Evolutionary conservation across 2,888 invertebrate genomes (phyloP), one percentile per base, ranked within the genome.

Genomic region (Hirtodrosophila histrioides): DNA sequence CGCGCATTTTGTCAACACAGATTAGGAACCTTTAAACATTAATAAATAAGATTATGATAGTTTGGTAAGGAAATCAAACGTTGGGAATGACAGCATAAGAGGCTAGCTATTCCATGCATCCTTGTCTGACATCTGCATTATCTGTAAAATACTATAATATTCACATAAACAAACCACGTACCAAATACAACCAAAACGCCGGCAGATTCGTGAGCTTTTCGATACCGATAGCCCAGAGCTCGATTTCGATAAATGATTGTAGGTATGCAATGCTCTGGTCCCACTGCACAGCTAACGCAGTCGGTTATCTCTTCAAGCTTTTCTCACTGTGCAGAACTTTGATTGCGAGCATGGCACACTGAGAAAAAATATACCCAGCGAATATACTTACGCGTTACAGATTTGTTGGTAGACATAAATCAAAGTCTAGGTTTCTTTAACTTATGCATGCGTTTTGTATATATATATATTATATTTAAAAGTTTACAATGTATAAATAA

Each of bases 401-500:
- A 17, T 17, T 17, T 17, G 17, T 17, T 17, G 17, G 17, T 5
- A 27, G 27, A 8, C 31, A 31, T 39, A 29, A 66, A 41, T 31
- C 61, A 56, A 51, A 40, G 40, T 3, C 33, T 12, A 8, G 23
- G 1, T 29, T 43, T 51, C 51, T 17, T 17, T 61, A 71, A 75
- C 51, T 56, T 74, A 61, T 69, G 71, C 71, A 69, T 71, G 71
- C 71, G 48, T 56, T 50, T 51, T 44, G 54, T 44, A 57, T 46
- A 43, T 48, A 40, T 53, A 33, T 53, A 7, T 17, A 35, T 66
- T 86, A 82, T 75, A 67, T 81, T 75, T 69, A 60, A 67, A 79
- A 67, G 63, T 78, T 67, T 82, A 78, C 71, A 81, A 39, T 75
- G 63, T 74, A 81, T 87, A 86, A 81, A 85, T 79, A 58, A 65